phyloP scores from a whole-genome alignment of 2,113 vertebrate genomes.

The Catharus bicknelli region DNA sequence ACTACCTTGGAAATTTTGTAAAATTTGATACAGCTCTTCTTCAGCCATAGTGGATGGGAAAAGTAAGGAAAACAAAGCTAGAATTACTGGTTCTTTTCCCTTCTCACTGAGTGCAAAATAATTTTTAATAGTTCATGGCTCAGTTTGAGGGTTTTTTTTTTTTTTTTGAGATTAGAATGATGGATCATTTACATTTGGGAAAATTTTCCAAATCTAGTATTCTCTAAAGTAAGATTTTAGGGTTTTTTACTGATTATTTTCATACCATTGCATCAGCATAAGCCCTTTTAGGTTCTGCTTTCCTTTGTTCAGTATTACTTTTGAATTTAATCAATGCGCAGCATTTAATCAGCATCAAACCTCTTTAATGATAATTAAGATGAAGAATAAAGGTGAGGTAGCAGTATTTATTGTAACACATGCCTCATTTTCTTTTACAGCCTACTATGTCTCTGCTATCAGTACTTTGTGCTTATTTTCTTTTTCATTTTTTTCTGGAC shows the following conservation, averaged over 20 bases:
- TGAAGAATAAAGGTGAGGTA: background rate
- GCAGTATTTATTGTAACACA: background rate
- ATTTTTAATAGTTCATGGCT: background rate
- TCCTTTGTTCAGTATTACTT: background rate
- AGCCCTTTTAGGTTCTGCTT: background rate
- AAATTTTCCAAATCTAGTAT: background rate
- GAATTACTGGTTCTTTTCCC: background rate
- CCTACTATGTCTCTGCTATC: background rate
- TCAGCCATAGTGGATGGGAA: background rate
- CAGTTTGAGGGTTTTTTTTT: background rate
- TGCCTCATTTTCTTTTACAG: background rate
- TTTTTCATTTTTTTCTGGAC: background rate
- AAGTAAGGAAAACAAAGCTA: background rate
- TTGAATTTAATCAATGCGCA: background rate
- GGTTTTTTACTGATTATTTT: background rate
- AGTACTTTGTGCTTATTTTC: background rate
- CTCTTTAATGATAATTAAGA: background rate
- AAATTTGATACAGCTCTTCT: background rate
- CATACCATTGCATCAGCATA: background rate
- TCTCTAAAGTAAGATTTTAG: background rate
- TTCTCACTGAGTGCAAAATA: background rate
- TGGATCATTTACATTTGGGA: background rate
- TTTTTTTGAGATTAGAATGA: background rate
- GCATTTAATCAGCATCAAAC: background rate
- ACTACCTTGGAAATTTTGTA: background rate